phyloP scores from a whole-genome alignment of 2,797 vertebrate genomes.

The Limnodromus scolopaceus region DNA sequence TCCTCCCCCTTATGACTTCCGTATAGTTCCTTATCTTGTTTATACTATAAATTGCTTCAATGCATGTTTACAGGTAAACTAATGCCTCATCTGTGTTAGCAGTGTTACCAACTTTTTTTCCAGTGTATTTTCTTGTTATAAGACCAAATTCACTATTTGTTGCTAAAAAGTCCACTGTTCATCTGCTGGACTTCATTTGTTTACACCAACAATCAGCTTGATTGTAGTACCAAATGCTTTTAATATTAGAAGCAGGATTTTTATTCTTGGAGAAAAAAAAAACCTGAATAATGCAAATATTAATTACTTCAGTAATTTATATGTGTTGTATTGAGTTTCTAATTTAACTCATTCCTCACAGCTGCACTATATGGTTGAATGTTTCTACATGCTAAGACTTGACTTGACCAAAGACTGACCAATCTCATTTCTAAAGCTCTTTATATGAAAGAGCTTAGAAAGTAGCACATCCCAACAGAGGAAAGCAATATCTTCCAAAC shows the following conservation, averaged over 20 bases:
- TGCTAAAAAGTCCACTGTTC: background rate
- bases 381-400: background rate
- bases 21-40: background rate
- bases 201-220: background rate
- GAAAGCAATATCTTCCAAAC: background rate
- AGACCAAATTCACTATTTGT: background rate
- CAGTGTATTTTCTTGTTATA: background rate
- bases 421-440: background rate
- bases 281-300: background rate
- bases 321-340: background rate
- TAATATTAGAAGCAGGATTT: background rate
- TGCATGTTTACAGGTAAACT: background rate
- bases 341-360: background rate
- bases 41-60: background rate
- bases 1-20: background rate
- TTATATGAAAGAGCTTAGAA: background rate
- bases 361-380: background rate
- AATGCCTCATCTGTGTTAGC: background rate
- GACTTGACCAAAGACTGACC: background rate
- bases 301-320: background rate
- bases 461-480: background rate
- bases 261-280: background rate
- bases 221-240: background rate
- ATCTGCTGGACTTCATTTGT: background rate
- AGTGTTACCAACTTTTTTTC: background rate